These are phyloP conservation scores for Plebejus argus DNA, from an alignment of 2,888 invertebrate species.

Conservation along the genomic window DNA sequence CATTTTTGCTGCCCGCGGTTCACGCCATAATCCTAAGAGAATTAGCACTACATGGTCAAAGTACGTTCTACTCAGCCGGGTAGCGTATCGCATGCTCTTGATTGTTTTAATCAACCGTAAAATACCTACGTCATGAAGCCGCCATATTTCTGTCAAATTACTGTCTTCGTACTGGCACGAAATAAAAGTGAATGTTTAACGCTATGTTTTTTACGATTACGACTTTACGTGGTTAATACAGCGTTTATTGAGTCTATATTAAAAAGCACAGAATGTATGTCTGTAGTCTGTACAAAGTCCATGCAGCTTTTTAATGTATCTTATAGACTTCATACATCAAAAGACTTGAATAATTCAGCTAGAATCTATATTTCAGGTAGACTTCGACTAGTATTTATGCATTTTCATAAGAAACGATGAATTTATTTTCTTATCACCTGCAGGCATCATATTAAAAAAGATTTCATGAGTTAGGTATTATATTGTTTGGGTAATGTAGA, in stretches of 20 bases:
- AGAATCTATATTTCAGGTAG: too few species aligned
- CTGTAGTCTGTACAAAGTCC: too few species aligned
- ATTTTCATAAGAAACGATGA: too few species aligned
- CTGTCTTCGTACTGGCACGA: constrained; percentile 13
- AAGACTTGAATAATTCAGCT: background rate
- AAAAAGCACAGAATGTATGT: background rate
- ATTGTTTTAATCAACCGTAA: constrained; percentile 29
- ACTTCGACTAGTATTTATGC: too few species aligned
- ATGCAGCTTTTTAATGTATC: background rate
- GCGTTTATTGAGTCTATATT: background rate
- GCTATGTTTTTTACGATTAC: background rate
- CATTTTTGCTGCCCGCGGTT: background rate
- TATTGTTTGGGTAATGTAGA: too few species aligned
- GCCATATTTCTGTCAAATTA: constrained; percentile 19
- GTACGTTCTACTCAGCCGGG: background rate
- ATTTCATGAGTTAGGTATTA: too few species aligned
- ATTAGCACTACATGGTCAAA: background rate
- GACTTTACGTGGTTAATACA: background rate
- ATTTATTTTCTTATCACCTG: too few species aligned
- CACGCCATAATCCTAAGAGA: background rate
- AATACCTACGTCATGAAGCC: constrained; percentile 33
- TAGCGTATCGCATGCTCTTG: constrained; percentile 12
- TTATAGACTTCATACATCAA: too few species aligned
- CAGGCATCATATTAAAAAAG: too few species aligned
- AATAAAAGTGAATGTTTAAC: constrained; percentile 5